Conservation (phyloP, 2,113 vertebrate species). For the Zosterops japonicus region DNA sequence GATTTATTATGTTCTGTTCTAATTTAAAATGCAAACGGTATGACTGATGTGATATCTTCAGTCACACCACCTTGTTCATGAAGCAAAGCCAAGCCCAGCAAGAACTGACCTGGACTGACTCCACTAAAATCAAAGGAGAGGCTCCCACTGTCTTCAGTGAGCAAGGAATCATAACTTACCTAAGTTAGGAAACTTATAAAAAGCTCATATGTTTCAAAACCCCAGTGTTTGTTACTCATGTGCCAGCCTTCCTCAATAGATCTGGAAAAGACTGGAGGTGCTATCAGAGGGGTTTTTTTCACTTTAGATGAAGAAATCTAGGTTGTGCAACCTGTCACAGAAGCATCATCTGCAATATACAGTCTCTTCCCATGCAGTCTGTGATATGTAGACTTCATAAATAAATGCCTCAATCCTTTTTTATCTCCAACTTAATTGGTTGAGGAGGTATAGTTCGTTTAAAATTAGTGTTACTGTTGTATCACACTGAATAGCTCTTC, state of each 20-base stretch:
- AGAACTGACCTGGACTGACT: neutral
- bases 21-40: neutral
- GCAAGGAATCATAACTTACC: neutral
- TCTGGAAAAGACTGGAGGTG: neutral
- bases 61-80: neutral
- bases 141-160: neutral
- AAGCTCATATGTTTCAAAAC: neutral
- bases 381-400: neutral
- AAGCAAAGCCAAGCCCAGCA: neutral
- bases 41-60: neutral
- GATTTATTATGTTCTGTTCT: neutral
- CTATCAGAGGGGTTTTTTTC: rapidly evolving
- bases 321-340: neutral
- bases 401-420: neutral
- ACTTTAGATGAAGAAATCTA: neutral
- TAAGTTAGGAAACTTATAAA: neutral
- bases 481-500: neutral
- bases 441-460: neutral
- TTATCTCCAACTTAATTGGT: neutral
- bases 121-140: neutral
- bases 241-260: neutral
- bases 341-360: neutral
- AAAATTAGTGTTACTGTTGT: neutral
- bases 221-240: neutral
- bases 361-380: neutral